Conservation (phyloP, 2,113 vertebrate species). For the Strix uralensis region DNA sequence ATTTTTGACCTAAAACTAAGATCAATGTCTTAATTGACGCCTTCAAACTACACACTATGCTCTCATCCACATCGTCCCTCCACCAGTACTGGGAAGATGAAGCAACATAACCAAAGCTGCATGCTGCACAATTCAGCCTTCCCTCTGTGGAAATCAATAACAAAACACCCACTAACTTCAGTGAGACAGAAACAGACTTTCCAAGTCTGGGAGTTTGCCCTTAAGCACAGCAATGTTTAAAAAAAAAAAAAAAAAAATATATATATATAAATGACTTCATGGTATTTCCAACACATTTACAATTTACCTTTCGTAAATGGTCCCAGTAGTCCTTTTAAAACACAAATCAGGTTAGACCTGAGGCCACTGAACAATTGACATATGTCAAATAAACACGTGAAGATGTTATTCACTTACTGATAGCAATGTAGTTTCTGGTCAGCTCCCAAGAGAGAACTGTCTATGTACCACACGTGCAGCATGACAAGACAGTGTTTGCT, state of each 20-base stretch:
- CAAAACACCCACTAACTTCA: background rate
- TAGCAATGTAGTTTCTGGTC: background rate
- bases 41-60: background rate
- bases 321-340: background rate
- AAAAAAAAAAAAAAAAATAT: background rate
- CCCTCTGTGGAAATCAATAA: background rate
- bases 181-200: background rate
- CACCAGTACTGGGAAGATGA: background rate
- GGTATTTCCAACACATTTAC: background rate
- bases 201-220: background rate
- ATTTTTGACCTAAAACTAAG: background rate
- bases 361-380: background rate
- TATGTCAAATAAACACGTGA: background rate
- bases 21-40: background rate
- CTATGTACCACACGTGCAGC: fast-evolving
- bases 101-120: background rate
- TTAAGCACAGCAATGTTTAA: background rate
- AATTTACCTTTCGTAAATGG: background rate
- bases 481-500: background rate
- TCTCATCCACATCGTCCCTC: background rate
- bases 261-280: background rate
- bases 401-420: background rate
- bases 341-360: background rate
- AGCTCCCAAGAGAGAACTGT: background rate
- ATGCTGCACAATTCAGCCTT: background rate